Base-by-base conservation (phyloP, 2,797 vertebrate genomes). In the Sebastolobus altivelis region DNA sequence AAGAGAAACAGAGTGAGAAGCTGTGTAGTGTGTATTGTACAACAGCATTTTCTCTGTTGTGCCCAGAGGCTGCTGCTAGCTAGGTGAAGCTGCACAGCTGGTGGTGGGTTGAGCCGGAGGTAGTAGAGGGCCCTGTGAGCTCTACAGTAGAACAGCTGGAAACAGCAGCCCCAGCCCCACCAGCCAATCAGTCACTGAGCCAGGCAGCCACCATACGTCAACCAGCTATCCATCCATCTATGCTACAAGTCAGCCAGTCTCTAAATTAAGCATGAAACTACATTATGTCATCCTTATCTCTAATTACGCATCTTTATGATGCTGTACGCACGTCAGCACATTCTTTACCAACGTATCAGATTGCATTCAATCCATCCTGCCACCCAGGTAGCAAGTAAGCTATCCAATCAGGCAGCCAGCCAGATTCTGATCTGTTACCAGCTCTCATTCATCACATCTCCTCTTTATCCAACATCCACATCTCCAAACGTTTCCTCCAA, bases 21-120 rank as follows among this genome's bases (percentile, higher is more conserved):
- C 29, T 65, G 52, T 61, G 70, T 73, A 59, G 76, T 46, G 61
- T 65, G 63, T 33, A 31, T 54, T 83, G 77, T 79, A 66, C 33
- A 29, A 77, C 75, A 80, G 71, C n/a, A n/a, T 55, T 81, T 87
- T 81, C 69, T 78, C 58, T 89, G 79, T 81, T 70, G 60, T 20
- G 81, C 89, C 88, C 66, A 77, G 77, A 71, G 89, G 87, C 81
- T 83, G 84, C 78, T 87, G 74, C 76, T 49, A 85, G 84, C 80
- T 80, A 63, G 81, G 78, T 82, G 82, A 72, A 75, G 79, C 79
- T 70, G 86, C 81, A 87, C 90, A 91, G 91, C 91, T 89, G 87
- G 84, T 84, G 81, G 77, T 68, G 81, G 83, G 73, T 20, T 79
- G 81, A 89, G 90, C 90, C 90, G 16, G 84, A 88, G 88, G 88